A percentile compares a stretch with the other conserved stretches of the same genome.
phyloP scores from a whole-genome alignment of 2,888 invertebrate species.

The Acronicta alni region DNA sequence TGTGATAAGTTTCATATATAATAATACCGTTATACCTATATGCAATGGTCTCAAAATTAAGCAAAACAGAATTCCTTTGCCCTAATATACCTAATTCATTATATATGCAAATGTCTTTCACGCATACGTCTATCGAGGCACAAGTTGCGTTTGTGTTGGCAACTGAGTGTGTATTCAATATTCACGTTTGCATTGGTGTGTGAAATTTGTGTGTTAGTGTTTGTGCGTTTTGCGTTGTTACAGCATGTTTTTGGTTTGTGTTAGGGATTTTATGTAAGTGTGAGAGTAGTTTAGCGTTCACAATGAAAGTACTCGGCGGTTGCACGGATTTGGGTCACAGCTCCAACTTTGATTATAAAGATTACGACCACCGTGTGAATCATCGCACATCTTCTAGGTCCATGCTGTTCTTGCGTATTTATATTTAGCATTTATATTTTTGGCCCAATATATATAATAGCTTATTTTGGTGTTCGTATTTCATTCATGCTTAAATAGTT shows the following conservation, averaged over 20 bases:
- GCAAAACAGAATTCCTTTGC: constrained; percentile 59
- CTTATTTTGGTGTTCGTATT: constrained; percentile 19
- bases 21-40: constrained; percentile 50
- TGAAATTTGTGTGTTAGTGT: constrained; percentile 39
- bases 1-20: constrained; percentile 51
- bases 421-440: constrained; percentile 46
- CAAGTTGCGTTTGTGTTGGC: constrained; percentile 57
- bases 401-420: constrained; percentile 52
- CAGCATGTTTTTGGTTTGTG: constrained; percentile 51
- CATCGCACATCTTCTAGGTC: constrained; percentile 82
- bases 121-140: constrained; percentile 57
- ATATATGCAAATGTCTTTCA: constrained; percentile 68
- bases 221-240: constrained; percentile 51
- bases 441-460: constrained; percentile 24
- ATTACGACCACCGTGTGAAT: constrained; percentile 86
- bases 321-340: constrained; percentile 88
- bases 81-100: constrained; percentile 61
- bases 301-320: constrained; percentile 88
- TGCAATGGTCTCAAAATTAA: constrained; percentile 58
- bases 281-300: constrained; percentile 81
- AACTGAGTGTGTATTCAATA: constrained; percentile 53
- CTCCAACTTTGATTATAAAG: constrained; percentile 87
- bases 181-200: constrained; percentile 60
- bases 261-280: constrained; percentile 62
- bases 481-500: background rate